phyloP scores from a whole-genome alignment of 2,888 invertebrate genomes.

The Hipparchia sbordonii region DNA sequence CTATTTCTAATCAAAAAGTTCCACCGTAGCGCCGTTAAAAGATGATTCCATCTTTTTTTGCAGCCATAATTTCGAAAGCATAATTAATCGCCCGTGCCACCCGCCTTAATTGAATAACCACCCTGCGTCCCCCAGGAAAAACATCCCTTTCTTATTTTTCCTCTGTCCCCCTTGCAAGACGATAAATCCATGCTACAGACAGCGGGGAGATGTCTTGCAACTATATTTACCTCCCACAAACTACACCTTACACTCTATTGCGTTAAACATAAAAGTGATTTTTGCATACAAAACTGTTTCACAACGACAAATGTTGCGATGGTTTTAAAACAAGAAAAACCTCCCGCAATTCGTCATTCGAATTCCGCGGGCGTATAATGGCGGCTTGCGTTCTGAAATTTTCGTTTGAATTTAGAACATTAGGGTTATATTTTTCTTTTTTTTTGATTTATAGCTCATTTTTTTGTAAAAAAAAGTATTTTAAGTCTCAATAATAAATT shows the following conservation, averaged over 20 bases:
- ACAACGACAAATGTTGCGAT: constrained; percentile 30
- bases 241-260: constrained; percentile 33
- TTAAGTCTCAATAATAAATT: too few relatives aligned
- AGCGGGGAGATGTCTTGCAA: constrained; percentile 75
- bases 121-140: constrained; percentile 73
- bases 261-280: constrained; percentile 22
- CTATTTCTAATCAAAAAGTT: background rate
- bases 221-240: constrained; percentile 40
- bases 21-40: constrained; percentile 42
- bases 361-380: constrained; percentile 76
- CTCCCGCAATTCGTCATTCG: constrained; percentile 80
- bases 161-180: constrained; percentile 74
- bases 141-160: constrained; percentile 82
- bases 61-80: constrained; percentile 60
- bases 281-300: constrained; percentile 19
- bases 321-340: constrained; percentile 75
- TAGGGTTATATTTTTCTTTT: constrained; percentile 4
- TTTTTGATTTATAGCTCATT: too few relatives aligned
- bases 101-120: constrained; percentile 78
- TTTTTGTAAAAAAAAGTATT: too few relatives aligned
- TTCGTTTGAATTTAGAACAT: constrained; percentile 33
- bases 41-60: constrained; percentile 55
- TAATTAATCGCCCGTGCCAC: constrained; percentile 76
- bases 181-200: constrained; percentile 81
- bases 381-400: constrained; percentile 70